phyloP scores from a whole-genome alignment of 92 coral and sea anemone species.

The Heteractis magnifica region DNA sequence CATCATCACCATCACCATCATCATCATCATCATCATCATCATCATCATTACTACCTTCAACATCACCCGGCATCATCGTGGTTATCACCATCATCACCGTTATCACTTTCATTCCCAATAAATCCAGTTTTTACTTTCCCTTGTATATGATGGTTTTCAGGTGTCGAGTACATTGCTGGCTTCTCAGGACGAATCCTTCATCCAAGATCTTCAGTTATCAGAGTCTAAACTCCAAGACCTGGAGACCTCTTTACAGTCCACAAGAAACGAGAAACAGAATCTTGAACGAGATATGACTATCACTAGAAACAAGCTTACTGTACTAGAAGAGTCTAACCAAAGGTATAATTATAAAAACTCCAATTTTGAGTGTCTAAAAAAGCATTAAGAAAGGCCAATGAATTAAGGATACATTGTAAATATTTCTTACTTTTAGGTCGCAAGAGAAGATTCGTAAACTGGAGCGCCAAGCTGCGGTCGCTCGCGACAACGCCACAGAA shows the following conservation, averaged over 20 bases:
- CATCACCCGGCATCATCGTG: too few relatives aligned
- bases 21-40: too few relatives aligned
- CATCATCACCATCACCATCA: too few relatives aligned
- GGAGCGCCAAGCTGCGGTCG: constrained; percentile 42
- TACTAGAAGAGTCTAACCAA: constrained; percentile 54
- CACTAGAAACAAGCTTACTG: constrained; percentile 44
- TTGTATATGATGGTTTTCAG: not conserved
- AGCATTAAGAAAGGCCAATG: not conserved
- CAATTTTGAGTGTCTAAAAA: too few relatives aligned
- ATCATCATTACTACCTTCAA: too few relatives aligned
- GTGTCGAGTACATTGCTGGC: constrained; percentile 45
- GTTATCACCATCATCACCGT: too few relatives aligned
- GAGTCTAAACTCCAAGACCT: constrained; percentile 49
- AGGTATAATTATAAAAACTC: constrained; percentile 29
- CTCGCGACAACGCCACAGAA: constrained; percentile 46
- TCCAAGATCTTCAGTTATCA: constrained; percentile 34
- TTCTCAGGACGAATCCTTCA: constrained; percentile 31
- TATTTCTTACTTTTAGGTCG: constrained; percentile 19
- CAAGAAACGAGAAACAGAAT: constrained; percentile 44
- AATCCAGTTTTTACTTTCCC: not conserved
- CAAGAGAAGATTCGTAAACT: constrained; percentile 58
- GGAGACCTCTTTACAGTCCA: constrained; percentile 43
- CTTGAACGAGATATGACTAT: constrained; percentile 45
- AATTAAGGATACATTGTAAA: not conserved
- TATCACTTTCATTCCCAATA: not conserved